Evolutionary conservation across 2,113 vertebrate species (phyloP).

Genomic region (Ceuthmochares aereus): DNA sequence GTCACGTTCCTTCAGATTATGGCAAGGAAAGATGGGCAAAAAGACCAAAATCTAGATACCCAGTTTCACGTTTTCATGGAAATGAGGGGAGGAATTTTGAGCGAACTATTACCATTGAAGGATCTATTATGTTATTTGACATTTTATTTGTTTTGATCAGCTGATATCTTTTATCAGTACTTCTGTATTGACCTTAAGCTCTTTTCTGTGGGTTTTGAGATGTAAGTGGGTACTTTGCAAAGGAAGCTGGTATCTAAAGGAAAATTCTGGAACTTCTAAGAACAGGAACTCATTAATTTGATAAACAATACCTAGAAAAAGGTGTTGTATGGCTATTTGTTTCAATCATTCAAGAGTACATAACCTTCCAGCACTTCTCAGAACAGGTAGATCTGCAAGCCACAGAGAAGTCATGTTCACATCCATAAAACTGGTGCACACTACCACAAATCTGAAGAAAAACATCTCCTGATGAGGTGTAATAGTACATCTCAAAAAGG

Average conservation of each 20-base stretch:
- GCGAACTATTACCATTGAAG: neutral
- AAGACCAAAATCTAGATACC: neutral
- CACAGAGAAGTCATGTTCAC: neutral
- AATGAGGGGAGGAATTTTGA: neutral
- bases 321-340: neutral
- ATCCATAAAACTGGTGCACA: neutral
- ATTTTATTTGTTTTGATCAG: neutral
- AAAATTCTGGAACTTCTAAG: neutral
- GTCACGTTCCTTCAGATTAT: neutral
- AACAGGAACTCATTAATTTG: neutral
- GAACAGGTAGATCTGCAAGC: neutral
- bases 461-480: neutral
- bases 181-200: neutral
- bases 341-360: neutral
- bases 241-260: neutral
- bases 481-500: neutral
- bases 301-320: neutral
- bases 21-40: neutral
- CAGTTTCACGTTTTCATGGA: neutral
- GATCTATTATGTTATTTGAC: neutral
- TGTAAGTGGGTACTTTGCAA: neutral
- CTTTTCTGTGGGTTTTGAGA: neutral
- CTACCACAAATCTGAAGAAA: neutral
- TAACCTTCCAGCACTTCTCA: neutral
- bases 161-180: neutral